These are phyloP conservation scores for Xylocampa areola DNA, from an alignment of 2,888 invertebrate genomes.

Conservation along the genomic window DNA sequence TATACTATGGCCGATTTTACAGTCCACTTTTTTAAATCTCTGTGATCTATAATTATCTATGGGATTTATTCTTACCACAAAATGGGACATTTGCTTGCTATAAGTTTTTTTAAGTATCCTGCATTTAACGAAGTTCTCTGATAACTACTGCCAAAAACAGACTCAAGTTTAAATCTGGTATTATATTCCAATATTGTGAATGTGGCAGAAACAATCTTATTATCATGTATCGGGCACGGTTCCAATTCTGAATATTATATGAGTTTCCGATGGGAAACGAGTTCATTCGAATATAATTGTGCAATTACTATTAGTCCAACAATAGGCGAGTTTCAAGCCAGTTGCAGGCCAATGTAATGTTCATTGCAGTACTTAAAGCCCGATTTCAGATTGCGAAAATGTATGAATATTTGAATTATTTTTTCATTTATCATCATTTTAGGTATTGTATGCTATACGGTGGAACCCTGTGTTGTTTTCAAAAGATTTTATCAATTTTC, in stretches of 20 bases:
- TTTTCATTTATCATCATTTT: too few species aligned
- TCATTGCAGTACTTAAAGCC: not conserved
- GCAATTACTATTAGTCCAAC: conserved; percentile 20
- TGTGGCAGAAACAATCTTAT: conserved; percentile 16
- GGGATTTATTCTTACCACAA: too few species aligned
- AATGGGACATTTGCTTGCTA: too few species aligned
- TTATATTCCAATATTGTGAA: conserved; percentile 9
- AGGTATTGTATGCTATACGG: too few species aligned
- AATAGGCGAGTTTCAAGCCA: conserved; percentile 2
- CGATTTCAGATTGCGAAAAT: conserved; percentile 6
- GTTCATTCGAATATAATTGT: conserved; percentile 3
- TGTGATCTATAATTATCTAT: too few species aligned
- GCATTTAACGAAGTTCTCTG: not conserved
- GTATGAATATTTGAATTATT: too few species aligned
- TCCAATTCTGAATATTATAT: conserved; percentile 25
- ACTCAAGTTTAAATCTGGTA: conserved; percentile 5
- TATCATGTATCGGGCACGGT: conserved; percentile 22
- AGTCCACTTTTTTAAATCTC: too few species aligned
- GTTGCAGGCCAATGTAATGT: conserved; percentile 12
- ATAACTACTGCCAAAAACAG: not conserved
- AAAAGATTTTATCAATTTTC: too few species aligned
- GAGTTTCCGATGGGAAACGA: conserved; percentile 32
- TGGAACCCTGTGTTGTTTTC: too few species aligned
- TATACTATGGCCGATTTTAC: too few species aligned
- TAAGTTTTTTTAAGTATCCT: too few species aligned